Evolutionary conservation across 2,797 vertebrate genomes (phyloP).

Genomic region (Smutsia gigantea): DNA sequence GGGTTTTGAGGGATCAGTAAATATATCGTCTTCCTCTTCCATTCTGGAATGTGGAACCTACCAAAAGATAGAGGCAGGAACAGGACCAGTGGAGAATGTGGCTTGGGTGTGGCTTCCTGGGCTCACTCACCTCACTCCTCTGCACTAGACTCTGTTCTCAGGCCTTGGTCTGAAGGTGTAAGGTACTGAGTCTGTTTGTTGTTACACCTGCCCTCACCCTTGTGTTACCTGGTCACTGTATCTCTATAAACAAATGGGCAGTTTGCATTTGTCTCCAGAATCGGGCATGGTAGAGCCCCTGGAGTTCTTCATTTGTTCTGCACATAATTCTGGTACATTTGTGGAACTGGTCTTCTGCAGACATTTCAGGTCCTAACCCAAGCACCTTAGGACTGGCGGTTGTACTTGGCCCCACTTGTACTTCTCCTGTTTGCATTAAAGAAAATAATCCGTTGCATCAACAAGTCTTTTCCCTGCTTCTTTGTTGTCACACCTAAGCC

Average conservation of each 20-base stretch:
- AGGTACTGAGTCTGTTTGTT: background rate
- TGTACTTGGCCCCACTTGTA: background rate
- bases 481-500: background rate
- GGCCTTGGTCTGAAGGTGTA: background rate
- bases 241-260: background rate
- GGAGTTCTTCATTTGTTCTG: background rate
- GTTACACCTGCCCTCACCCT: background rate
- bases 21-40: background rate
- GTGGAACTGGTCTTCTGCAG: background rate
- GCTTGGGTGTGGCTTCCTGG: accelerated
- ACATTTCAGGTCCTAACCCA: background rate
- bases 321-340: background rate
- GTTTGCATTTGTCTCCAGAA: background rate
- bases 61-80: background rate
- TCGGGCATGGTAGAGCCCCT: background rate
- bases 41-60: background rate
- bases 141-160: background rate
- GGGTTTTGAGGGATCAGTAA: background rate
- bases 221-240: background rate
- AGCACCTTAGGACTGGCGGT: background rate
- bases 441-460: background rate
- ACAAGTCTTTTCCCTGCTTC: background rate
- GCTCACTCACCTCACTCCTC: background rate
- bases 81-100: background rate
- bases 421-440: background rate